Percentiles rank a stretch among this genome's conserved stretches.
These are phyloP conservation scores for Nothoprocta perdicaria DNA, from an alignment of 2,113 vertebrate species.

Conservation along the genomic window DNA sequence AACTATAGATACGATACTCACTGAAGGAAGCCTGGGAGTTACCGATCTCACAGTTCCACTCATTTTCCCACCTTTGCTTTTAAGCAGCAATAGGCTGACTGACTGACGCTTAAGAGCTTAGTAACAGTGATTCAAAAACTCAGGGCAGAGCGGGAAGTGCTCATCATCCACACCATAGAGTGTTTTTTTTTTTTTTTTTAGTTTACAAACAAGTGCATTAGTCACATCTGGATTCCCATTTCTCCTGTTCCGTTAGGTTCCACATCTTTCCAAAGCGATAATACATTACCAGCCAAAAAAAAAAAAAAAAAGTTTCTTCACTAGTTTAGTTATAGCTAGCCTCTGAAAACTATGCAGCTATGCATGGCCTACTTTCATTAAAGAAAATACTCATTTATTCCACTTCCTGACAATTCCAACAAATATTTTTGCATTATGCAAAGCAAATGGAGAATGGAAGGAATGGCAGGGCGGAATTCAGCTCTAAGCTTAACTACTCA, in stretches of 20 bases:
- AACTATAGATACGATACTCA: neutral
- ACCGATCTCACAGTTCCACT: neutral
- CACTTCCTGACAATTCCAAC: neutral
- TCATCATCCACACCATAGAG: too few species aligned
- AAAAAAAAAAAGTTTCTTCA: neutral
- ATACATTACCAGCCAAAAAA: neutral
- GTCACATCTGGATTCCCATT: neutral
- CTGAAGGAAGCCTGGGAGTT: neutral
- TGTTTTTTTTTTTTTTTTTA: neutral
- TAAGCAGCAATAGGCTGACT: neutral
- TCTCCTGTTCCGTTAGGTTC: neutral
- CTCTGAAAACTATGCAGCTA: neutral
- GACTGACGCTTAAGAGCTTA: neutral
- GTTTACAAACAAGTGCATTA: fast-evolving
- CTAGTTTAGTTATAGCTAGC: neutral
- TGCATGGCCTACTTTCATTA: neutral
- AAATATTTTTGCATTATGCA: neutral
- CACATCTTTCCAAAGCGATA: neutral
- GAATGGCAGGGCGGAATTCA: neutral
- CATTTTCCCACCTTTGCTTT: neutral
- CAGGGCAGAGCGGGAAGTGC: neutral
- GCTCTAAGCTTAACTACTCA: neutral
- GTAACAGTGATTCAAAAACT: neutral
- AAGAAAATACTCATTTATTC: neutral
- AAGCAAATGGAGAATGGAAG: neutral